Evolutionary conservation across 2,113 vertebrate genomes (phyloP).

Genomic region (Zapornia atra): DNA sequence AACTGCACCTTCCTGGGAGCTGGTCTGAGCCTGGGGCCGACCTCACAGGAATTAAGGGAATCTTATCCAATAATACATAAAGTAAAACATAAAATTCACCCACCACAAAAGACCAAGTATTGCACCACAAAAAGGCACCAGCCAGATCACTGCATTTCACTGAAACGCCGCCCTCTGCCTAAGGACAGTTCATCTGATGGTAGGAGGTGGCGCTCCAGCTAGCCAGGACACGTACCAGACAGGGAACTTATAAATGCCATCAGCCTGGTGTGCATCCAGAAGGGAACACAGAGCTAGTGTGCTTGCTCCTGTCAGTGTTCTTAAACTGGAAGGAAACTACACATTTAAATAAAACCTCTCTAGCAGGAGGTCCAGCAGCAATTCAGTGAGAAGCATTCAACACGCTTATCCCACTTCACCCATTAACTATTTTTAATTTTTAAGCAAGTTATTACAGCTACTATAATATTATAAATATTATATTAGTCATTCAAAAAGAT

Average conservation of each 20-base stretch:
- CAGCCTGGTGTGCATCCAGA: neutral
- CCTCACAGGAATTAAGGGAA: neutral
- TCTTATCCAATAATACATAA: neutral
- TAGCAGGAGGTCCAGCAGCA: slow-evolving; percentile 8
- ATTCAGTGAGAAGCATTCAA: slow-evolving; percentile 53
- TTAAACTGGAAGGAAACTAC: neutral
- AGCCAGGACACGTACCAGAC: neutral
- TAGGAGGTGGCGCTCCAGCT: neutral
- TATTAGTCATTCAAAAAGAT: slow-evolving; percentile 64
- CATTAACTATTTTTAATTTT: slow-evolving; percentile 69
- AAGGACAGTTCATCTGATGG: neutral
- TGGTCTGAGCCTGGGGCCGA: neutral
- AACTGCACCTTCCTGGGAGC: neutral
- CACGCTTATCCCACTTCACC: neutral
- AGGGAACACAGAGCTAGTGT: neutral
- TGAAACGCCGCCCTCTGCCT: neutral
- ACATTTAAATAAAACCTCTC: slow-evolving; percentile 5
- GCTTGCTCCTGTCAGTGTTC: neutral
- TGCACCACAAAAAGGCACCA: neutral
- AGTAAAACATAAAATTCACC: neutral
- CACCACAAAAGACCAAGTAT: neutral
- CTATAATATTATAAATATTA: slow-evolving; percentile 69
- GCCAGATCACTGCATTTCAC: neutral
- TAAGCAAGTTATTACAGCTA: slow-evolving; percentile 70
- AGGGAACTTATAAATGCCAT: neutral